Evolutionary conservation across 2,888 invertebrate genomes (phyloP), one percentile per base, ranked within the genome.

Genomic region (Mystacides longicornis): DNA sequence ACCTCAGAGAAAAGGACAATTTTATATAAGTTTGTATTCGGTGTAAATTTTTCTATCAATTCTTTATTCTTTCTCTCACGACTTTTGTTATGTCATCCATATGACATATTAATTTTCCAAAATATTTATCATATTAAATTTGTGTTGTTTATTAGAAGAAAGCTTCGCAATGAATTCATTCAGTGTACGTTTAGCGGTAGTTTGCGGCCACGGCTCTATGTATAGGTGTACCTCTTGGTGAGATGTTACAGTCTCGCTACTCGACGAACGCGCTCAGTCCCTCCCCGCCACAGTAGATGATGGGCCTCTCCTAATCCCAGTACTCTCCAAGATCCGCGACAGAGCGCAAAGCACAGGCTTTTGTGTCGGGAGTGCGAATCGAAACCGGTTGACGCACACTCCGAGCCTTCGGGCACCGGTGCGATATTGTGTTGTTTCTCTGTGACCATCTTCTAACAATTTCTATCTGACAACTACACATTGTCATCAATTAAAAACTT

Each of bases 351-450:
- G 56, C 59, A 37, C 48, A 19, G 16, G 54, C 51, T 42, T 50
- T 55, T 20, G 50, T 49, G 56, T 56, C 50, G 48, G 51, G 55
- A 54, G 53, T 52, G 55, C 54, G 53, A 54, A 57, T 55, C 54
- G 49, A 55, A 60, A 52, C 53, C 56, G 56, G 61, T 59, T 60
- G 57, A 62, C 62, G 61, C 61, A 59, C 62, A 63, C 62, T 64
- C 62, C 62, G 62, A 60, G 62, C 60, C 62, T 57, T 52, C 33
- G 62, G 62, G 60, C 54, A 59, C 62, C 62, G 63, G 62, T 62
- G 60, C 52, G 55, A 55, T 59, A 62, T 55, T 60, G 58, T 62
- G 63, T 61, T 64, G 37, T 37, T 37, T 37, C n/a, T n/a, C n/a
- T 14, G 37, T 37, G 37, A n/a, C 3, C 14, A 3, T 37, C 37